Conservation (phyloP, 1,140 invertebrate genomes). For the Drosophila gunungcola region DNA sequence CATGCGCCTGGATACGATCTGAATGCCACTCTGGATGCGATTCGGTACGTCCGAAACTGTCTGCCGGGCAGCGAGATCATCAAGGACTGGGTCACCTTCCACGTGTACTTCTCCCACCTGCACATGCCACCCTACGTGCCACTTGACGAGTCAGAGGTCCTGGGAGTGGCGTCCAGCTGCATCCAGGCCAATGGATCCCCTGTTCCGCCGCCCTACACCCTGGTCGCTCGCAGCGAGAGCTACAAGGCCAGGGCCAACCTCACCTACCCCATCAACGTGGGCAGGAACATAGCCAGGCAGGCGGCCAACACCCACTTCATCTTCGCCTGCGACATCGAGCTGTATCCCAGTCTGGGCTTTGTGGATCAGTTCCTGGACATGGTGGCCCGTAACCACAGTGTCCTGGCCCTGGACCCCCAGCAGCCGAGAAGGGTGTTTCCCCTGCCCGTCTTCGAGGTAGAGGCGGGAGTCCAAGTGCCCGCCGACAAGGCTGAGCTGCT, state of each 20-base stretch:
- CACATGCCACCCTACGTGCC: slow-evolving; percentile 91
- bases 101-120: slow-evolving; percentile 92
- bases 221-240: slow-evolving; percentile 87
- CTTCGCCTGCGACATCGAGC: slow-evolving; percentile 94
- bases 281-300: slow-evolving; percentile 92
- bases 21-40: slow-evolving; percentile 87
- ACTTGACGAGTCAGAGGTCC: slow-evolving; percentile 86
- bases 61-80: slow-evolving; percentile 87
- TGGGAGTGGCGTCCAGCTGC: slow-evolving; percentile 88
- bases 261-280: slow-evolving; percentile 94
- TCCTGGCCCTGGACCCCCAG: slow-evolving; percentile 57
- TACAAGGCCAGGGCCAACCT: slow-evolving; percentile 92
- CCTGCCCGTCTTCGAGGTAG: slow-evolving; percentile 73
- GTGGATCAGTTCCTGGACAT: slow-evolving; percentile 91
- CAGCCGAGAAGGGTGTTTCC: slow-evolving; percentile 60
- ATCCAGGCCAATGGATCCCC: slow-evolving; percentile 31
- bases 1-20: slow-evolving; percentile 91
- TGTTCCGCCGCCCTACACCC: slow-evolving; percentile 87
- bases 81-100: slow-evolving; percentile 91
- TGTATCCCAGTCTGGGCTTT: slow-evolving; percentile 92
- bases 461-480: slow-evolving; percentile 85
- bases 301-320: slow-evolving; percentile 92
- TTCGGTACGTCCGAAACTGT: slow-evolving; percentile 89
- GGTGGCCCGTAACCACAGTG: slow-evolving; percentile 89
- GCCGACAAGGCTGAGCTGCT: slow-evolving; percentile 89